Conservation (phyloP, 2,113 vertebrate species). For the Aegithalos caudatus region DNA sequence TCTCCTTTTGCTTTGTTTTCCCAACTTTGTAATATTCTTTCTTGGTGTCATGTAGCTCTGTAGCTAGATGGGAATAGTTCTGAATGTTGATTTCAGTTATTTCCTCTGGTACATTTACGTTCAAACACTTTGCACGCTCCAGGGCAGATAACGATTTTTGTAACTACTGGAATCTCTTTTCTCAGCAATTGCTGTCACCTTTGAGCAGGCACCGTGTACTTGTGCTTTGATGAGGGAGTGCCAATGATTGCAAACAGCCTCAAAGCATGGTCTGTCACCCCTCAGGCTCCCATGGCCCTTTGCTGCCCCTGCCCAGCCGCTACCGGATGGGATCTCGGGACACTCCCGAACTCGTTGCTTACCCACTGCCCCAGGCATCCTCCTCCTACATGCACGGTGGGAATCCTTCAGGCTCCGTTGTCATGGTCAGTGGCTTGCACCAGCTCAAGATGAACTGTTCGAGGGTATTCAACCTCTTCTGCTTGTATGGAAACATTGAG, state of each 20-base stretch:
- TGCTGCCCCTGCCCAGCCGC: constrained; percentile 89
- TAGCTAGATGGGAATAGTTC: not conserved
- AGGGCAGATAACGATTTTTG: not conserved
- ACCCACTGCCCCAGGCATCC: constrained; percentile 89
- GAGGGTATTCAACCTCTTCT: constrained; percentile 96
- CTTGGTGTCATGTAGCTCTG: not conserved
- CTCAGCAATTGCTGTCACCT: not conserved
- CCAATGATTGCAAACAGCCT: not conserved
- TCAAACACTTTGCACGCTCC: not conserved
- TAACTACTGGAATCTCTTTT: not conserved
- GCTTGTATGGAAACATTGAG: constrained; percentile 97
- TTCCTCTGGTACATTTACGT: not conserved
- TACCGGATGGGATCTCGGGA: constrained; percentile 89
- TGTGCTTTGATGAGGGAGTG: not conserved
- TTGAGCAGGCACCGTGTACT: not conserved
- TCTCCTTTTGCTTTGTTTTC: not conserved
- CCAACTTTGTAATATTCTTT: not conserved
- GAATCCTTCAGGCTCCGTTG: constrained; percentile 86
- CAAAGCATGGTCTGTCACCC: not conserved
- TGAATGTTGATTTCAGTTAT: not conserved
- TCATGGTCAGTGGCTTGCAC: constrained; percentile 96
- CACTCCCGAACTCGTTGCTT: constrained; percentile 92
- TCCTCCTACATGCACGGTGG: constrained; percentile 88
- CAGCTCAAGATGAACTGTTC: constrained; percentile 96
- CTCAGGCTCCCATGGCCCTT: constrained; percentile 86